A percentile compares a stretch with the other conserved stretches of the same genome.
phyloP scores from a whole-genome alignment of 2,113 vertebrate species.

The Ammodytes dubius region DNA sequence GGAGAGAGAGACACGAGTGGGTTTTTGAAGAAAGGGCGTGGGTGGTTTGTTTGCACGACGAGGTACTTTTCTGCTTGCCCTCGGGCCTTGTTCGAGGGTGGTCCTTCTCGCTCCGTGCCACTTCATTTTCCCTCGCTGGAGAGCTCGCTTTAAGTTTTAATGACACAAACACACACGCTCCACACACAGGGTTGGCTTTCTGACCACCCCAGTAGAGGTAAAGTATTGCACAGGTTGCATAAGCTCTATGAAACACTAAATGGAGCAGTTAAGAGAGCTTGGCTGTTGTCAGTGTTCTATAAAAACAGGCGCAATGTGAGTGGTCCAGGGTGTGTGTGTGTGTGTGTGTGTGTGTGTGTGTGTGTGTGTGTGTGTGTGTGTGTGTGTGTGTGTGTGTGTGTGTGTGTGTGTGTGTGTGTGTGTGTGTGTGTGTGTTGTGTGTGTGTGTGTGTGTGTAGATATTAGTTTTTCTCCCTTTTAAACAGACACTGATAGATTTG shows the following conservation, averaged over 20 bases:
- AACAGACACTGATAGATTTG: background rate
- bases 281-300: constrained; percentile 1
- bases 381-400: background rate
- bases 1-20: constrained; percentile 3
- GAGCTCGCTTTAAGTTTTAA: constrained; percentile 47
- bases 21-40: constrained; percentile 31
- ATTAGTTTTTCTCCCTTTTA: background rate
- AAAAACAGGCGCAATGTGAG: constrained; percentile 39
- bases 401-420: background rate
- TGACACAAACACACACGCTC: constrained; percentile 19
- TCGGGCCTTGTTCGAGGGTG: constrained; percentile 68
- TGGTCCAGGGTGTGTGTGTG: constrained; percentile 3
- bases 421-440: background rate
- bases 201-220: constrained; percentile 57
- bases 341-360: background rate
- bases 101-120: constrained; percentile 55
- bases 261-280: constrained; percentile 48
- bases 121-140: constrained; percentile 50
- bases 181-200: constrained; percentile 16
- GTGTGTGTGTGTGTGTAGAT: background rate
- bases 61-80: constrained; percentile 44
- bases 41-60: constrained; percentile 66
- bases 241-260: constrained; percentile 43
- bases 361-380: too few relatives aligned
- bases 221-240: constrained; percentile 45